phyloP scores from a whole-genome alignment of 2,113 vertebrate species.

The Myodes glareolus region DNA sequence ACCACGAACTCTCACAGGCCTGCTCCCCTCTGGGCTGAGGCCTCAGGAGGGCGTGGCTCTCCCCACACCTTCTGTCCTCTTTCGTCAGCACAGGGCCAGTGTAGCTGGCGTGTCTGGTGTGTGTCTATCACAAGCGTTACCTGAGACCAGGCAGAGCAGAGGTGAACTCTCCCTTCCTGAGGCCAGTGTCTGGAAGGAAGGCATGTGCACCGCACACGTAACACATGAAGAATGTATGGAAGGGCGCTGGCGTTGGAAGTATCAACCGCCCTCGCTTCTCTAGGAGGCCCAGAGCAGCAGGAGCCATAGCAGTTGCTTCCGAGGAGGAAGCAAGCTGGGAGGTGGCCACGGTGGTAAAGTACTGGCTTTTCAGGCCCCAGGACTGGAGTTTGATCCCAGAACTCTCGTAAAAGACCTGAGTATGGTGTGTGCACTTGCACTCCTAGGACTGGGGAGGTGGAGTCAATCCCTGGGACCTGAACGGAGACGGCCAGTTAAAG shows the following conservation, averaged over 20 bases:
- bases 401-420: background rate
- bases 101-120: background rate
- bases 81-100: background rate
- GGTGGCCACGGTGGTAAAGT: background rate
- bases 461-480: background rate
- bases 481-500: background rate
- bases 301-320: background rate
- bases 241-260: background rate
- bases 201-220: background rate
- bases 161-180: background rate
- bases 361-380: background rate
- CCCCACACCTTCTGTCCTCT: background rate
- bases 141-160: background rate
- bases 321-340: background rate
- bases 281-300: no score
- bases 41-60: background rate
- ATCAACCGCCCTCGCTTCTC: accelerated
- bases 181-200: background rate
- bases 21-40: background rate
- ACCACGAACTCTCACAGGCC: no score
- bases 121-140: accelerated
- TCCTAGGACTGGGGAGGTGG: background rate
- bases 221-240: background rate
- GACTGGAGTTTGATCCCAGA: background rate
- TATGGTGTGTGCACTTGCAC: no score